Evolutionary conservation across 2,888 invertebrate species (phyloP).

Genomic region (Habroteleia sp.): DNA sequence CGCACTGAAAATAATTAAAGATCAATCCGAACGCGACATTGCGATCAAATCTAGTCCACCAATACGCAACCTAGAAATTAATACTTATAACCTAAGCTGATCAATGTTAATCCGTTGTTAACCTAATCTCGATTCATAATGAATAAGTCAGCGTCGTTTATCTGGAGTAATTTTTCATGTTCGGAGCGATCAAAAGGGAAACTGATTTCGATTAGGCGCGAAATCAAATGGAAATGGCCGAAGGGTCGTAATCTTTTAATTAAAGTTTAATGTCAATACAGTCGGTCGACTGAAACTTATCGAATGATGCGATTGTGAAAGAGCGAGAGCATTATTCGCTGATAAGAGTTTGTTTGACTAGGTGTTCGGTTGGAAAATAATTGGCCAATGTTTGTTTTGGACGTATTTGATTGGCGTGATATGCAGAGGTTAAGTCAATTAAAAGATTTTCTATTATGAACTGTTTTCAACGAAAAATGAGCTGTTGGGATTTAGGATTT

Average conservation of each 20-base stretch:
- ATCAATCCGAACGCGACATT: too few species aligned
- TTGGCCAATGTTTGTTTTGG: too few species aligned
- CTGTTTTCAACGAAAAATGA: too few species aligned
- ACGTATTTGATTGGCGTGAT: too few species aligned
- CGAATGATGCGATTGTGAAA: background rate
- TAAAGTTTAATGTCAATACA: conserved; percentile 43
- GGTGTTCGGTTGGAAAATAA: too few species aligned
- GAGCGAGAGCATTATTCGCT: background rate
- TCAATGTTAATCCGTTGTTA: conserved; percentile 53
- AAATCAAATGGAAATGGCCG: background rate
- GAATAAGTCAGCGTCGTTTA: conserved; percentile 22
- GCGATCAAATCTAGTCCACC: conserved; percentile 25
- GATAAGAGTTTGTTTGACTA: conserved; percentile 13
- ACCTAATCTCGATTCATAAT: conserved; percentile 46
- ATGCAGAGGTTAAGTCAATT: too few species aligned
- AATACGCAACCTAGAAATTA: conserved; percentile 20
- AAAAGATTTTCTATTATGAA: too few species aligned
- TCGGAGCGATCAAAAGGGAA: background rate
- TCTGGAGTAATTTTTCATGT: conserved; percentile 34
- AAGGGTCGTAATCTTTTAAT: conserved; percentile 31
- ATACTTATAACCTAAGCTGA: conserved; percentile 34
- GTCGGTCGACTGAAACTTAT: background rate
- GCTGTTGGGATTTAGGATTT: too few species aligned
- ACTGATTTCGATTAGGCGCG: conserved; percentile 22
- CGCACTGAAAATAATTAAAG: too few species aligned